Conservation (phyloP, 1,140 invertebrate genomes). For the Drosophila sturtevanti region DNA sequence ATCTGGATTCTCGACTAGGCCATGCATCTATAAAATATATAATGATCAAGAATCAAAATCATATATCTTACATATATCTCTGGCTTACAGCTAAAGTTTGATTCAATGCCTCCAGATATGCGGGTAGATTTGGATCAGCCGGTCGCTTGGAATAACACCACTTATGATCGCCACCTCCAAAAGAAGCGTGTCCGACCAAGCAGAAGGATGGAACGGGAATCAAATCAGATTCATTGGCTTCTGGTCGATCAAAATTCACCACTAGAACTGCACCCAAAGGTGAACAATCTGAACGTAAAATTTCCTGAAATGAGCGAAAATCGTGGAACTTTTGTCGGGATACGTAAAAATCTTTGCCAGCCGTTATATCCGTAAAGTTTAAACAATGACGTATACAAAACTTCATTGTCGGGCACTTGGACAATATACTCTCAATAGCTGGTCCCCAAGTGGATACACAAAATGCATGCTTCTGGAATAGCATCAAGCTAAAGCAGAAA, state of each 20-base stretch:
- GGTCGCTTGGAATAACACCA: slow-evolving; percentile 73
- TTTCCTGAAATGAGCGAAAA: slow-evolving; percentile 59
- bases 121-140: slow-evolving; percentile 50
- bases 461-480: slow-evolving; percentile 68
- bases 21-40: slow-evolving; percentile 35
- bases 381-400: slow-evolving; percentile 75
- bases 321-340: slow-evolving; percentile 63
- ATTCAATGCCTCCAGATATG: slow-evolving; percentile 57
- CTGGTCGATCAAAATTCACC: slow-evolving; percentile 67
- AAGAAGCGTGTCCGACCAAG: neutral
- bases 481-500: slow-evolving; percentile 47
- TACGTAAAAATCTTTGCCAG: slow-evolving; percentile 70
- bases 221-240: slow-evolving; percentile 21
- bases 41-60: neutral
- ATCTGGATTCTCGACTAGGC: slow-evolving; percentile 66
- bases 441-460: slow-evolving; percentile 76
- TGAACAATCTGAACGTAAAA: slow-evolving; percentile 65
- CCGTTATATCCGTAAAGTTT: slow-evolving; percentile 71
- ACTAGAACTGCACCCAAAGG: slow-evolving; percentile 63
- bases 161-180: slow-evolving; percentile 3
- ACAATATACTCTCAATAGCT: slow-evolving; percentile 74
- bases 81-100: slow-evolving; percentile 54
- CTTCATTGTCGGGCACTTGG: slow-evolving; percentile 74
- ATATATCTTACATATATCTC: neutral
- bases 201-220: slow-evolving; percentile 40